Evolutionary conservation across 35 echinoderm and acorn worm genomes (phyloP).

Genomic region (Heliocidaris erythrogramma): DNA sequence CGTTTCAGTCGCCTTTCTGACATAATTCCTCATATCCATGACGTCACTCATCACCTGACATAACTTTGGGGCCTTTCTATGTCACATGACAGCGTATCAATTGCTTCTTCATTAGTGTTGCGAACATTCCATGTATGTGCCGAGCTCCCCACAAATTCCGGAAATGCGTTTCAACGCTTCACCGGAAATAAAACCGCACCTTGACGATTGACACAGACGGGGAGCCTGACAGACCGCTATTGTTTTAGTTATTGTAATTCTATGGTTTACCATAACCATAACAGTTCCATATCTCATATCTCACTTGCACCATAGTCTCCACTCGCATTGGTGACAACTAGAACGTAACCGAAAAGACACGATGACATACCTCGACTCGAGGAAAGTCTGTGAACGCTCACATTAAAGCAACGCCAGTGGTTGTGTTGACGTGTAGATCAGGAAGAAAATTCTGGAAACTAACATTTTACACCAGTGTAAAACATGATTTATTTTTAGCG

Average conservation of each 20-base stretch:
- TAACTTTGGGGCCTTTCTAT: not conserved
- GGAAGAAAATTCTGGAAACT: not conserved
- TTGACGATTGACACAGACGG: not conserved
- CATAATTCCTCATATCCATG: not conserved
- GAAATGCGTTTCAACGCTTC: not conserved
- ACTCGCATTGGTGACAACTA: not conserved
- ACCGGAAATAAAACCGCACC: not conserved
- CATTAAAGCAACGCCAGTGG: not conserved
- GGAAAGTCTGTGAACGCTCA: too few relatives aligned
- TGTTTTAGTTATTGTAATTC: not conserved
- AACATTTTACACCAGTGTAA: not conserved
- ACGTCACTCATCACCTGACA: slow-evolving; percentile 15
- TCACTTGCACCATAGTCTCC: not conserved
- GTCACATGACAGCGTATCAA: slow-evolving; percentile 8
- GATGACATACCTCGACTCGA: not conserved
- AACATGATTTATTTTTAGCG: not conserved
- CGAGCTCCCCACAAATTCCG: not conserved
- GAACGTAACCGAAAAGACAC: not conserved
- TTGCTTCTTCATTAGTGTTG: not conserved
- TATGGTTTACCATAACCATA: not conserved
- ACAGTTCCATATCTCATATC: not conserved
- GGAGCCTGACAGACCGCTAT: not conserved
- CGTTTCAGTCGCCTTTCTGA: too few relatives aligned
- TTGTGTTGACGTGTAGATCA: not conserved
- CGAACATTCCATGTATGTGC: not conserved